Evolutionary conservation across 2,888 invertebrate genomes (phyloP).

Genomic region (Lochmaea crataegi): DNA sequence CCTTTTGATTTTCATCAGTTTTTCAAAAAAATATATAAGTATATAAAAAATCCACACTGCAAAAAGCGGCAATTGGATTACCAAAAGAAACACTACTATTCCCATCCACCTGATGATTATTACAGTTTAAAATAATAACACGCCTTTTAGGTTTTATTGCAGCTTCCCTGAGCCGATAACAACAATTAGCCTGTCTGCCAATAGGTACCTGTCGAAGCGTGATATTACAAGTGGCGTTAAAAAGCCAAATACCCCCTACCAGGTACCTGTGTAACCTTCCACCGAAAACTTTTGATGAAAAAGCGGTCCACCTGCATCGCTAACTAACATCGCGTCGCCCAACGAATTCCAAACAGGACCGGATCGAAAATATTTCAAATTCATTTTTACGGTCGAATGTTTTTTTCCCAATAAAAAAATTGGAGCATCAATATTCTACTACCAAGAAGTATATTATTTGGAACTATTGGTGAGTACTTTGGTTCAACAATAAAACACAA

Average conservation of each 20-base stretch:
- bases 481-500: too few species aligned
- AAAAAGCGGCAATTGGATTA: neutral
- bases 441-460: too few species aligned
- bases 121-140: slow-evolving; percentile 44
- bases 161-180: slow-evolving; percentile 39
- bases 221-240: slow-evolving; percentile 46
- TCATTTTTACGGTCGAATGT: neutral
- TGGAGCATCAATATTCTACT: too few species aligned
- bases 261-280: slow-evolving; percentile 44
- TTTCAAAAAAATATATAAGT: too few species aligned
- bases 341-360: slow-evolving; percentile 35
- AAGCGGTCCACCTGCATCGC: slow-evolving; percentile 44
- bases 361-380: slow-evolving; percentile 14
- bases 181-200: slow-evolving; percentile 38
- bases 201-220: slow-evolving; percentile 43
- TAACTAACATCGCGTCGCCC: slow-evolving; percentile 31
- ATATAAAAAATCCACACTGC: neutral
- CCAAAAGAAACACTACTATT: slow-evolving; percentile 7
- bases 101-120: slow-evolving; percentile 33
- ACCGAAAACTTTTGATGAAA: slow-evolving; percentile 42
- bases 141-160: slow-evolving; percentile 43
- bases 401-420: too few species aligned
- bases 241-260: slow-evolving; percentile 45
- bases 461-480: too few species aligned
- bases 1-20: too few species aligned